Evolutionary conservation across 2,888 invertebrate genomes (phyloP).

Genomic region (Synergus gifuensis): DNA sequence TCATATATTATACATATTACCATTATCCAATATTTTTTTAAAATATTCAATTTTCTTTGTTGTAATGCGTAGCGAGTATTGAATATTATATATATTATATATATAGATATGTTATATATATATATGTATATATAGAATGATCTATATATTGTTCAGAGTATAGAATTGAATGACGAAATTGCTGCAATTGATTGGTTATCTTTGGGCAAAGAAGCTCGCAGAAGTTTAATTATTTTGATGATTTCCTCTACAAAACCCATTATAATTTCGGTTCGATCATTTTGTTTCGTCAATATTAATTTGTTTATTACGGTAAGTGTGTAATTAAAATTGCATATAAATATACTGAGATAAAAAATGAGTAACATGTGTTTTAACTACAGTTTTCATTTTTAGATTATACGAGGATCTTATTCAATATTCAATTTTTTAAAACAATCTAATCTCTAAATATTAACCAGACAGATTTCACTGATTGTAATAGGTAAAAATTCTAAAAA

Average conservation of each 20-base stretch:
- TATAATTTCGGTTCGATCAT: not conserved
- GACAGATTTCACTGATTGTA: no score
- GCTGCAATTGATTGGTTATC: not conserved
- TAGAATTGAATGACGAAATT: not conserved
- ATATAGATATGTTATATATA: no score
- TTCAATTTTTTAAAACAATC: not conserved
- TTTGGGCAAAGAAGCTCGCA: not conserved
- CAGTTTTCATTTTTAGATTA: not conserved
- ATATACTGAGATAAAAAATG: no score
- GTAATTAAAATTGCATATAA: not conserved
- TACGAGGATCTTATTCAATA: not conserved
- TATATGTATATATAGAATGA: no score
- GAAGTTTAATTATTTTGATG: not conserved
- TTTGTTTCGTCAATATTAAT: not conserved
- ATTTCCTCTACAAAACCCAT: not conserved
- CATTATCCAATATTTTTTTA: not conserved
- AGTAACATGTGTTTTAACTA: no score
- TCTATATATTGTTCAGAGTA: not conserved
- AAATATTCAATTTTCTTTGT: no score
- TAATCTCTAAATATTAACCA: no score
- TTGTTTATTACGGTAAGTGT: not conserved
- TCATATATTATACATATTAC: no score
- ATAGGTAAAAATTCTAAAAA: no score
- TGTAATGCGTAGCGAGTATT: no score
- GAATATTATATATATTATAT: no score